Conservation (phyloP, 1,140 invertebrate species). For the Halictus rubicundus region DNA sequence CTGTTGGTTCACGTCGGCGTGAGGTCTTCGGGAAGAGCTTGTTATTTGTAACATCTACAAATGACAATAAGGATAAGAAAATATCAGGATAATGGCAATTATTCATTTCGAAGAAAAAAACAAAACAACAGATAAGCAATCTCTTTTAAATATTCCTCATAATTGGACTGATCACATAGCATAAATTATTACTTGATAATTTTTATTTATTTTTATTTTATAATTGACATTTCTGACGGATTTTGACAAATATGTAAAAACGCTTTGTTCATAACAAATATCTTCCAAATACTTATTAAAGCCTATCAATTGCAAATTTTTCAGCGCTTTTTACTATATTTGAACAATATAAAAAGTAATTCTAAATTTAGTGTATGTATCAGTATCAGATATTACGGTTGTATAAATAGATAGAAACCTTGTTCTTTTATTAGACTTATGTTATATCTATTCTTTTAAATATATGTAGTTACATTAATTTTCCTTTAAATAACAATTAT, state of each 20-base stretch:
- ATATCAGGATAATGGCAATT: too few relatives aligned
- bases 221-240: too few relatives aligned
- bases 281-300: too few relatives aligned
- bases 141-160: too few relatives aligned
- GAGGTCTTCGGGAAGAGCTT: conserved; percentile 84
- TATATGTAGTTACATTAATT: background rate
- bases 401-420: background rate
- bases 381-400: background rate
- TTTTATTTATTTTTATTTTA: too few relatives aligned
- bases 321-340: background rate
- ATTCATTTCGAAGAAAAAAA: background rate
- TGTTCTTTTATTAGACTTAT: conserved; percentile 1
- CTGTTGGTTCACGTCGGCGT: conserved; percentile 83
- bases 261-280: too few relatives aligned
- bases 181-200: too few relatives aligned
- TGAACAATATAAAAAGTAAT: background rate
- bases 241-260: too few relatives aligned
- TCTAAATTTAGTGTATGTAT: background rate
- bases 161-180: too few relatives aligned
- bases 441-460: background rate
- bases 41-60: conserved; percentile 81
- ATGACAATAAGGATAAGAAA: background rate
- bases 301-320: background rate
- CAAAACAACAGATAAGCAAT: too few relatives aligned
- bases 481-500: background rate